Base-by-base conservation (phyloP, 2,113 vertebrate species). In the Australoheros scitulus region DNA sequence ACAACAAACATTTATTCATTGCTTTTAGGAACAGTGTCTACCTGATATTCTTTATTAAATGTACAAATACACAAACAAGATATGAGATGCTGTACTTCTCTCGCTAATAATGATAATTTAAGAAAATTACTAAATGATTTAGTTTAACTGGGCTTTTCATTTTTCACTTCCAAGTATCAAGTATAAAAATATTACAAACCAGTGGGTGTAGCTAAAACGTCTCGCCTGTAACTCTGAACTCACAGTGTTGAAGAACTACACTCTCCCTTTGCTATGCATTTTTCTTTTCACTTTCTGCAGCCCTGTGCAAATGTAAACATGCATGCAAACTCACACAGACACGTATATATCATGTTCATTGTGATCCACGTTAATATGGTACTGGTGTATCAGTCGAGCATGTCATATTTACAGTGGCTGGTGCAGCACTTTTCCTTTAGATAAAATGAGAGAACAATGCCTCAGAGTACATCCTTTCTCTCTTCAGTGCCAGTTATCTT, bases 21-120 rank as follows among this genome's bases (percentile, higher is more conserved):
- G 82, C 64, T 80, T 85, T 91, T 56, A 84, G 65, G 59, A 87
- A 90, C 90, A 88, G 85, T 91, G 90, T 90, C 82, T 47, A 92
- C 80, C 91, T n/a, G 26, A 75, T 84, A 84, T 77, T 75, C 52
- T 83, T 82, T 80, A 43, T 68, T 81, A 60, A 74, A 83, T 11
- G n/a, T 70, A 87, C 88, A 86, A 89, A 86, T 87, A 88, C 41
- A 78, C 50, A 83, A 65, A 60, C 20, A 77, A 64, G 6, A 83
- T 60, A 55, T 84, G 57, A 79, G 41, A 79, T 61, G 2, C 24
- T 52, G 65, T n/a, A 32, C 4, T 63, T 85, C 6, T 86, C 50
- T 68, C 38, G 61, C 15, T 58, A 75, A 78, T 65, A 80, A 70
- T 64, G 75, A 90, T 85, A 87, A 94, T 47, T 89, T 92, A 88